phyloP scores from a whole-genome alignment of 2,888 invertebrate species.

The Julus scandinavius region DNA sequence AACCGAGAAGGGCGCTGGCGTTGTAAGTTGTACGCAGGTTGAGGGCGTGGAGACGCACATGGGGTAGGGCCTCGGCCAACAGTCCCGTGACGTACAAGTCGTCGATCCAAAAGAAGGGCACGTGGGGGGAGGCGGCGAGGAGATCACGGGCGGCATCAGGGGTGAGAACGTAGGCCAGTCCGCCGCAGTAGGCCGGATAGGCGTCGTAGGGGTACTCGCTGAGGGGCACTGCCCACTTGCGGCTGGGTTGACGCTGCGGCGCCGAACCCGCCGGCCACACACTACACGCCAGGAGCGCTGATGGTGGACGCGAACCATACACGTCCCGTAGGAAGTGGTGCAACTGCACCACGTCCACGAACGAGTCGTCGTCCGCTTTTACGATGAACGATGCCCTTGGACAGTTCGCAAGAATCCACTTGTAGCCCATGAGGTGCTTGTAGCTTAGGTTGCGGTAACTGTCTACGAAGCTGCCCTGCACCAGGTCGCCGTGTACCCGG shows the following conservation, averaged over 20 bases:
- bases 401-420: conserved; percentile 80
- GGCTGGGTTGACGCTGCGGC: conserved; percentile 58
- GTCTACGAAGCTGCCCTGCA: conserved; percentile 82
- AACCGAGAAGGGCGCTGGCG: conserved; percentile 24
- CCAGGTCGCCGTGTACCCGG: conserved; percentile 72
- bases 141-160: conserved; percentile 71
- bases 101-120: conserved; percentile 84
- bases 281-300: conserved; percentile 73
- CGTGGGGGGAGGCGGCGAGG: conserved; percentile 68
- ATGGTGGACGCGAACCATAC: conserved; percentile 62
- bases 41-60: conserved; percentile 55
- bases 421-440: conserved; percentile 84
- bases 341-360: conserved; percentile 76
- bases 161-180: conserved; percentile 77
- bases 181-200: conserved; percentile 82
- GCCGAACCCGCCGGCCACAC: conserved; percentile 62
- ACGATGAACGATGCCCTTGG: conserved; percentile 75
- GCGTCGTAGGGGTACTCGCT: conserved; percentile 73
- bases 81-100: conserved; percentile 83
- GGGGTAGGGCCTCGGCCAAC: conserved; percentile 65
- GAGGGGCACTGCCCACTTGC: conserved; percentile 80
- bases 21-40: conserved; percentile 56
- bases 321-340: conserved; percentile 66
- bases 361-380: conserved; percentile 82
- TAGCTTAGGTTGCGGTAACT: conserved; percentile 84